These are phyloP conservation scores for Osmoderma eremita DNA, from an alignment of 2,888 invertebrate genomes.

Conservation along the genomic window DNA sequence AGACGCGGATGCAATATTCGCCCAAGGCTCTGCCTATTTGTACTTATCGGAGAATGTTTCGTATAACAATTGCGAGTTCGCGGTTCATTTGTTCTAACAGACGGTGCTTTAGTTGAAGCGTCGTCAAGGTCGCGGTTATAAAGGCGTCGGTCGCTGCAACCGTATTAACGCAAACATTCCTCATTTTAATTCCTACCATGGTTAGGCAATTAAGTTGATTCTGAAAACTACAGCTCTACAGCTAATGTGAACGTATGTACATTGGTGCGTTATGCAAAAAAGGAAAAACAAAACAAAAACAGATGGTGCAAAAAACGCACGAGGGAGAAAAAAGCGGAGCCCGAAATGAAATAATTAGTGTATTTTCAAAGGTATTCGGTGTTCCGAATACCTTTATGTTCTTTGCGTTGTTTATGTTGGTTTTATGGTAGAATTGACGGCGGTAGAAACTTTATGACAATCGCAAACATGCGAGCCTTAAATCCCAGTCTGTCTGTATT, in stretches of 20 bases:
- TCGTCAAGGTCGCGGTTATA: conserved; percentile 27
- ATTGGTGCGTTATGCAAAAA: background rate
- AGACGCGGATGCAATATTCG: too few relatives aligned
- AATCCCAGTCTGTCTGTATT: too few relatives aligned
- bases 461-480: too few relatives aligned
- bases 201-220: conserved; percentile 30
- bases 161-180: conserved; percentile 25
- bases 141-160: conserved; percentile 14
- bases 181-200: conserved; percentile 32
- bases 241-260: background rate
- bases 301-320: background rate
- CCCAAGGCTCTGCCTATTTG: background rate
- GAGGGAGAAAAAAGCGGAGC: background rate
- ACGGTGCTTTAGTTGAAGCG: conserved; percentile 21
- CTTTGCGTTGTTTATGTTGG: background rate
- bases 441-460: background rate
- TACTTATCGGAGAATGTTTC: conserved; percentile 5
- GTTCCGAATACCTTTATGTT: background rate
- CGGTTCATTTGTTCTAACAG: conserved; percentile 29
- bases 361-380: background rate
- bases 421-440: background rate
- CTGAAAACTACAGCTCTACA: conserved; percentile 7
- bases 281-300: background rate
- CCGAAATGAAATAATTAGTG: conserved; percentile 11
- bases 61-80: conserved; percentile 25